Evolutionary conservation across 1,140 invertebrate species (phyloP).

Genomic region (Bombus pyrosoma): DNA sequence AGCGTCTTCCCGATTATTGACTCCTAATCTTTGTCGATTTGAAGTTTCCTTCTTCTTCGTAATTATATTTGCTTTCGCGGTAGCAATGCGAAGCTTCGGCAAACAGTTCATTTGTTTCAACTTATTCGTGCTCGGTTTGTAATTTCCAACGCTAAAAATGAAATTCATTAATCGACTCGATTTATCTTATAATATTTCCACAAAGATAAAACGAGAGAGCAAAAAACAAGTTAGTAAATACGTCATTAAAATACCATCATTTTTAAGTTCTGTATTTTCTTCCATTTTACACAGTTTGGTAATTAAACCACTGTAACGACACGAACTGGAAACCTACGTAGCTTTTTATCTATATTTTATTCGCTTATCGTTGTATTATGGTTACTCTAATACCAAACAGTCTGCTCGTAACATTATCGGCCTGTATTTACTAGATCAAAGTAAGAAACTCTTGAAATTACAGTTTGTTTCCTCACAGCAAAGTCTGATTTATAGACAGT

Average conservation of each 20-base stretch:
- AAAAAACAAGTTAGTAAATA: neutral
- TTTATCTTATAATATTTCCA: neutral
- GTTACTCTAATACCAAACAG: neutral
- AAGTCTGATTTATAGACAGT: neutral
- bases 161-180: neutral
- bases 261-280: neutral
- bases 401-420: neutral
- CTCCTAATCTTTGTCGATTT: neutral
- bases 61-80: neutral
- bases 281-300: neutral
- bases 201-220: neutral
- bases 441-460: neutral
- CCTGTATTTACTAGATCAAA: neutral
- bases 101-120: neutral
- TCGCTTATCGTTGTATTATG: neutral
- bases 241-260: neutral
- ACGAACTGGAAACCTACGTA: neutral
- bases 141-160: neutral
- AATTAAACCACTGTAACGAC: neutral
- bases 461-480: neutral
- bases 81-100: neutral
- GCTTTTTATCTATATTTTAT: neutral
- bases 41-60: neutral
- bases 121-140: neutral
- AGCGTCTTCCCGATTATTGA: neutral